Base-by-base conservation (phyloP, 2,113 vertebrate genomes). In the Theristicus caerulescens region DNA sequence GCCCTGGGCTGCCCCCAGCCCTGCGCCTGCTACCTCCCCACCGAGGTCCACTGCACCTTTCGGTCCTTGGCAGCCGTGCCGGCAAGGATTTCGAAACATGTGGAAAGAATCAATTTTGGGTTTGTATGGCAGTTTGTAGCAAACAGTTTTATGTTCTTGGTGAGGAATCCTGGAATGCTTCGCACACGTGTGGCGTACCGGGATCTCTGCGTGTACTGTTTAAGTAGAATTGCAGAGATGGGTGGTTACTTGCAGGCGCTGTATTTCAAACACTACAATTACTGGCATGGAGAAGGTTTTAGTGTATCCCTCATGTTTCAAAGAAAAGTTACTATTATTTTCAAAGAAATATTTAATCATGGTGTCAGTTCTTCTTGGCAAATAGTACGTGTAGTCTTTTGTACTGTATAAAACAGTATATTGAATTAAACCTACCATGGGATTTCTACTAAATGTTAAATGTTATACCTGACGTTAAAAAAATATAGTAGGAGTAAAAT, bases 31-130 rank as follows among this genome's bases (percentile, higher is more conserved):
- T 99, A 99, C 44, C 98, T 98, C 21, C 98, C 98, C 72, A 97
- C 97, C 5, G 99, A 99, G 91, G 98, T 99, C 64, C 99, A 99
- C 97, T 99, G 99, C 98, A 99, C 99, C 21, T 99, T 99, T 87
- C 98, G 99, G 44, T 99, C 99, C 49, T 93, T 99, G 38, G 52
- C 95, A 31, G 62, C 97, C 5, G 97, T 99, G 92, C 99, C 99
- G 3, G 86, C 98, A 0, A 97, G 98, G 12, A 97, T 99, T 10
- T 83, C 98, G 1, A 96, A 58, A 55, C 94, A 98, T 0, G 98
- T 99, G 98, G 98, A 99, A 82, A 98, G 99, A 58, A 99, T 99
- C 92, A 99, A 99, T 92, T 88, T 99, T 36, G 99, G 99, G 99
- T 99, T 94, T 64, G 98, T 97, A 97, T 61, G 49, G 25, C 83